Percentiles rank a stretch among this genome's conserved stretches.
Evolutionary conservation across 1,140 invertebrate species (phyloP).

Genomic region (Bombus sylvicola): DNA sequence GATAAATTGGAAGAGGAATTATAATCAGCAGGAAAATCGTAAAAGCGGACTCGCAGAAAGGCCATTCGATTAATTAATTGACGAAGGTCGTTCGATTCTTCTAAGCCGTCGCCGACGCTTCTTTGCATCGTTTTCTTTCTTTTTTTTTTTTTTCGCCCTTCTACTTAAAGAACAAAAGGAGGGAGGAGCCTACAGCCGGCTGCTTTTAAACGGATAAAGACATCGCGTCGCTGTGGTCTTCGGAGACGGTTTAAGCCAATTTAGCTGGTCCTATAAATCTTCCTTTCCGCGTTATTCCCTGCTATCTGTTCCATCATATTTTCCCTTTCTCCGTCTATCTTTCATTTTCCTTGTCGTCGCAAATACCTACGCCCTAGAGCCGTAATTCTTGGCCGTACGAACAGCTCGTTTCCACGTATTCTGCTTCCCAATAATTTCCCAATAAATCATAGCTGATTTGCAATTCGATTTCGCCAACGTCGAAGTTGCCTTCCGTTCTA

Average conservation of each 20-base stretch:
- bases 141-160: neutral
- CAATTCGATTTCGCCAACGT: neutral
- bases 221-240: slow-evolving; percentile 49
- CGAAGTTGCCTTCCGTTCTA: neutral
- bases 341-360: neutral
- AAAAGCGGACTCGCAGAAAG: slow-evolving; percentile 37
- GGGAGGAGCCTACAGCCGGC: neutral
- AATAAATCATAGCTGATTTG: neutral
- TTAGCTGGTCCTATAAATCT: slow-evolving; percentile 53
- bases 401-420: neutral
- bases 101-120: slow-evolving; percentile 16
- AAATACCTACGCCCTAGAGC: neutral
- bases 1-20: slow-evolving; percentile 49
- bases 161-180: slow-evolving; percentile 17
- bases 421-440: neutral
- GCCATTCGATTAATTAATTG: slow-evolving; percentile 55
- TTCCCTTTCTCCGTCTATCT: neutral
- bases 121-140: slow-evolving; percentile 20
- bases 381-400: neutral
- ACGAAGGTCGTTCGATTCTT: slow-evolving; percentile 42
- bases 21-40: slow-evolving; percentile 45
- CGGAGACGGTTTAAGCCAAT: slow-evolving; percentile 70
- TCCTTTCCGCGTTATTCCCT: neutral
- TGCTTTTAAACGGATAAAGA: slow-evolving; percentile 69
- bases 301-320: neutral